These are phyloP conservation scores for Ennomos erosarius DNA, from an alignment of 2,888 invertebrate genomes.

Conservation along the genomic window DNA sequence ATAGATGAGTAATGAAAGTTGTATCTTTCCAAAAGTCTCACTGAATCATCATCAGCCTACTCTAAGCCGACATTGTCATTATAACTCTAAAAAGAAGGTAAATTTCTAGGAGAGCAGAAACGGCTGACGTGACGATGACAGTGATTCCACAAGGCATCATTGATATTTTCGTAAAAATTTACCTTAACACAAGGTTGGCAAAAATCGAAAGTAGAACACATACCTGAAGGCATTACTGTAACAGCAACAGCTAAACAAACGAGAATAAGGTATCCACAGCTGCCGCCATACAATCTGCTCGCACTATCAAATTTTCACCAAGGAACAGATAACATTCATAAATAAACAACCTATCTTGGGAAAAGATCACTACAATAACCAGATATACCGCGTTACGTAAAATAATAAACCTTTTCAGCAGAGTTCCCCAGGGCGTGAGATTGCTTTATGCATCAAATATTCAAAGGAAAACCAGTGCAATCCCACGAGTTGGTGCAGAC, in stretches of 20 bases:
- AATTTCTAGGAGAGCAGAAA: too few relatives aligned
- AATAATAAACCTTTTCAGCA: slow-evolving; percentile 32
- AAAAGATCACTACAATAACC: slow-evolving; percentile 23
- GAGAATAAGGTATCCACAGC: slow-evolving; percentile 3
- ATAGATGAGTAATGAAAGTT: too few relatives aligned
- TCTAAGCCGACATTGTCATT: too few relatives aligned
- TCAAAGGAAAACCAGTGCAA: slow-evolving; percentile 48
- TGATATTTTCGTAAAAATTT: too few relatives aligned
- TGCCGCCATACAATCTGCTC: slow-evolving; percentile 8
- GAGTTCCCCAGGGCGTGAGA: slow-evolving; percentile 32
- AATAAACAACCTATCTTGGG: slow-evolving; percentile 20
- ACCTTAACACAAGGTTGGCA: not conserved
- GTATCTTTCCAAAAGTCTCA: too few relatives aligned
- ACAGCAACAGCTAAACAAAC: not conserved
- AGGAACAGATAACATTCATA: slow-evolving; percentile 24
- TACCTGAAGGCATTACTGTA: not conserved
- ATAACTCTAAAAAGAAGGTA: too few relatives aligned
- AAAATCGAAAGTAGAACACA: not conserved
- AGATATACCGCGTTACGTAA: slow-evolving; percentile 29
- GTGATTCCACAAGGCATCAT: too few relatives aligned
- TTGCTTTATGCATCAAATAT: slow-evolving; percentile 46
- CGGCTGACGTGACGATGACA: too few relatives aligned
- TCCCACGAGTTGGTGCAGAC: slow-evolving; percentile 38
- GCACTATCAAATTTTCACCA: slow-evolving; percentile 20
- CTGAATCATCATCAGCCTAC: too few relatives aligned